Evolutionary conservation across 2,888 invertebrate genomes (phyloP), one percentile per base, ranked within the genome.

Genomic region (Chaetogeoica ovagalla): DNA sequence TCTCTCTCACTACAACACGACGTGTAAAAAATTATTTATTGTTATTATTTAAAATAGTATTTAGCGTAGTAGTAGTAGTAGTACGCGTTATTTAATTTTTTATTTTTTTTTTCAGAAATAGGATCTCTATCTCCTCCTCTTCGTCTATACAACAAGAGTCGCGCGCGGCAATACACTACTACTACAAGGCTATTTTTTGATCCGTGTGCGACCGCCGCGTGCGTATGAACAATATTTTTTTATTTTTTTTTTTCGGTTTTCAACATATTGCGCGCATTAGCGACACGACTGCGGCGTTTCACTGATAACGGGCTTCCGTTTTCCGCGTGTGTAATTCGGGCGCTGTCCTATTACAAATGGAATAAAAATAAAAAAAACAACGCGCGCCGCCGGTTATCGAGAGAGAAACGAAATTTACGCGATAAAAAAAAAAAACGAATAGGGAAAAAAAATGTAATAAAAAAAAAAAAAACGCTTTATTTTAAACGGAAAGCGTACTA

Each of bases 301-400:
- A 6, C 55, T 9, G 79, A 79, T 79, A 79, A 71, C 71, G 71
- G 63, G 63, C 71, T 79, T 79, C 79, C 79, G 79, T 79, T 79
- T 71, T 71, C 77, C 77, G 68, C 52, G 69, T 77, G 23, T 77
- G 30, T 30, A 70, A 52, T 55, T 77, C 70, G 79, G 70, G 52
- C 79, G 55, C 30, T 43, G 30, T 30, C 30, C 62, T 43, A 43
- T 30, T 30, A 30, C 4, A 30, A n/a, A 30, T 30, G 30, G 30
- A 30, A 30, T 30, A 30, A 30, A 30, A 43, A 43, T 65, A 5
- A 30, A 39, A 17, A 39, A 17, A 55, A 43, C 17, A 43, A 2
- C 43, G 43, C 43, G 9, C 43, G 43, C 43, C 8, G 43, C 9
- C 43, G 63, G 55, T 70, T 79, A 79, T 79, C 70, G n/a, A 71